Conservation (phyloP, 64 coral and sea anemone species). For the Exaiptasia diaphana region DNA sequence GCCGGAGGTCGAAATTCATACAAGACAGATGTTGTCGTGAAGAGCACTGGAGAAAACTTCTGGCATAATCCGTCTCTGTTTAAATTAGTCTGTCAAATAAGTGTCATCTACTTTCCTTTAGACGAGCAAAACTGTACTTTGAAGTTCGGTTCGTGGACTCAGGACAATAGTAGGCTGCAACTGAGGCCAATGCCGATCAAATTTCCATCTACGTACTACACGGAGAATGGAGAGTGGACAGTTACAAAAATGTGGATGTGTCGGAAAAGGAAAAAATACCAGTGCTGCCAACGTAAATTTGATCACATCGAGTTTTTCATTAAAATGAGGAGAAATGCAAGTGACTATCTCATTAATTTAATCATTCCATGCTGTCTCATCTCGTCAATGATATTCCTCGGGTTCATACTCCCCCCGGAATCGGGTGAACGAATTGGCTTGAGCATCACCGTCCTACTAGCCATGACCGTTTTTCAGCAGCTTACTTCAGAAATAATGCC, state of each 20-base stretch:
- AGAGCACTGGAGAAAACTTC: slow-evolving; percentile 41
- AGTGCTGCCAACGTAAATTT: slow-evolving; percentile 8
- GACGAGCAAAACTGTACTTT: slow-evolving; percentile 60
- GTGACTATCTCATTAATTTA: slow-evolving; percentile 78
- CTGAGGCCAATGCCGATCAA: slow-evolving; percentile 15
- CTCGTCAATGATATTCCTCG: slow-evolving; percentile 90
- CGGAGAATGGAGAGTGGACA: slow-evolving; percentile 75
- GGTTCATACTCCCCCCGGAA: slow-evolving; percentile 77
- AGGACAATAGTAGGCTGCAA: slow-evolving; percentile 29
- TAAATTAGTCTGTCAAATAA: slow-evolving; percentile 57
- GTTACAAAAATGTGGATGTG: slow-evolving; percentile 29
- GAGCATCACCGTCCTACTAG: slow-evolving; percentile 78
- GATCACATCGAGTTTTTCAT: slow-evolving; percentile 50
- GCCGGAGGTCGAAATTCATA: slow-evolving; percentile 56
- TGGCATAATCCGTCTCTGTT: slow-evolving; percentile 66
- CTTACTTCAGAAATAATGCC: slow-evolving; percentile 89
- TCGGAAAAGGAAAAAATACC: neutral
- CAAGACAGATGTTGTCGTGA: slow-evolving; percentile 20
- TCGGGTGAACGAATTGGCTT: slow-evolving; percentile 84
- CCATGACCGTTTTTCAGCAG: slow-evolving; percentile 90
- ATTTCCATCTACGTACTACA: slow-evolving; percentile 46
- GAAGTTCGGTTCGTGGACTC: slow-evolving; percentile 72
- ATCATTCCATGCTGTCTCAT: slow-evolving; percentile 88
- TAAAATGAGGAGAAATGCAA: slow-evolving; percentile 60
- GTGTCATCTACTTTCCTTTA: slow-evolving; percentile 69